Evolutionary conservation across 1,140 invertebrate genomes (phyloP).

Genomic region (Zaprionus africanus): DNA sequence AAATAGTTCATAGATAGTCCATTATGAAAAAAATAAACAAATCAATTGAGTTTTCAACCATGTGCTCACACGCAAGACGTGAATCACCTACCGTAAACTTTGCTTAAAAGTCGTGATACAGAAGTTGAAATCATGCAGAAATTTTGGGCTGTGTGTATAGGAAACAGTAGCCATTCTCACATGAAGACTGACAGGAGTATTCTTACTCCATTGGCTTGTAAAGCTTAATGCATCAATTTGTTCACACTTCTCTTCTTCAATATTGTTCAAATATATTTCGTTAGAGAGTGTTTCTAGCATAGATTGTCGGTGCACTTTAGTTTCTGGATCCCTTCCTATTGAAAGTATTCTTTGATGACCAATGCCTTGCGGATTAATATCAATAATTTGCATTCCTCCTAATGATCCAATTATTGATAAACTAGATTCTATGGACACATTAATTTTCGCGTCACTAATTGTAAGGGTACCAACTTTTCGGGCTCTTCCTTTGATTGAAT

Average conservation of each 20-base stretch:
- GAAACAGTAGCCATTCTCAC: slow-evolving; percentile 95
- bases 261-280: slow-evolving; percentile 85
- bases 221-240: slow-evolving; percentile 88
- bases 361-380: slow-evolving; percentile 93
- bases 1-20: not conserved
- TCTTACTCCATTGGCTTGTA: slow-evolving; percentile 86
- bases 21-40: not conserved
- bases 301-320: slow-evolving; percentile 50
- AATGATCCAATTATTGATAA: slow-evolving; percentile 92
- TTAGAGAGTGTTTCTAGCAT: slow-evolving; percentile 82
- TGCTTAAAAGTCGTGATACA: slow-evolving; percentile 91
- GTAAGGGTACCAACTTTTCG: slow-evolving; percentile 97
- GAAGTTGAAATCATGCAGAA: slow-evolving; percentile 93
- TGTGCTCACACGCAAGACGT: too few relatives aligned
- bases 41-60: too few relatives aligned
- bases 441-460: slow-evolving; percentile 94
- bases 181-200: slow-evolving; percentile 85
- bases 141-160: slow-evolving; percentile 95
- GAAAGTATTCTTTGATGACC: slow-evolving; percentile 93
- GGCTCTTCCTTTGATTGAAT: slow-evolving; percentile 91
- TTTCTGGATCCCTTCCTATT: slow-evolving; percentile 91
- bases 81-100: slow-evolving; percentile 85
- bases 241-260: slow-evolving; percentile 52
- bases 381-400: slow-evolving; percentile 95
- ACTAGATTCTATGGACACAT: slow-evolving; percentile 91